phyloP scores from a whole-genome alignment of 1,140 invertebrate genomes.

The Drosophila yakuba region DNA sequence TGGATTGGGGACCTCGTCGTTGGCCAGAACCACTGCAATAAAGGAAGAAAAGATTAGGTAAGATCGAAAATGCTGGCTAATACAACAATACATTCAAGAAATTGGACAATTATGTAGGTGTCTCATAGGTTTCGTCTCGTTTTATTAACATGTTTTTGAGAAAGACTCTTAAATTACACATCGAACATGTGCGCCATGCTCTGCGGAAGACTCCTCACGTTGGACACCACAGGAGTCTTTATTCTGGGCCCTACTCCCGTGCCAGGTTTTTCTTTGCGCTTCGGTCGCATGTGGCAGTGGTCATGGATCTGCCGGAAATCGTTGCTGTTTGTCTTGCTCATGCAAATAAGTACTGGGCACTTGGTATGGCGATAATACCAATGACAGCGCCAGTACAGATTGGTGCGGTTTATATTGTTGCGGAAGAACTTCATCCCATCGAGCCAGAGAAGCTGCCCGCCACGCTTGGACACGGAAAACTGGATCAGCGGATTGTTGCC shows the following conservation, averaged over 20 bases:
- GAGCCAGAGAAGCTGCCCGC: conserved; percentile 77
- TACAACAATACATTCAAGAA: conserved; percentile 12
- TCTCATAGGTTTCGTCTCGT: conserved; percentile 10
- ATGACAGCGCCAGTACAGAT: conserved; percentile 83
- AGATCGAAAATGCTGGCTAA: not conserved
- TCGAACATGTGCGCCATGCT: conserved; percentile 51
- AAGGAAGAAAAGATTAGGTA: conserved; percentile 39
- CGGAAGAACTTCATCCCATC: conserved; percentile 81
- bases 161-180: conserved; percentile 62
- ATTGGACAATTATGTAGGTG: conserved; percentile 27
- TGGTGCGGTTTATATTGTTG: conserved; percentile 80
- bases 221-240: conserved; percentile 18
- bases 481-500: conserved; percentile 73
- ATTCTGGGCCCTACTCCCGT: not conserved
- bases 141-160: conserved; percentile 60
- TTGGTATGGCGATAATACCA: conserved; percentile 81
- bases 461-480: conserved; percentile 78
- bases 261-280: conserved; percentile 33
- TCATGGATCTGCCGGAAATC: conserved; percentile 82
- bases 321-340: conserved; percentile 73
- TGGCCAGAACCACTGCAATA: conserved; percentile 76
- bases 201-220: conserved; percentile 27
- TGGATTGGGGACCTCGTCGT: conserved; percentile 79
- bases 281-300: conserved; percentile 67
- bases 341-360: conserved; percentile 80